Percentiles rank a stretch among this genome's conserved stretches.
phyloP scores from a whole-genome alignment of 2,113 vertebrate species.

The Theristicus caerulescens region DNA sequence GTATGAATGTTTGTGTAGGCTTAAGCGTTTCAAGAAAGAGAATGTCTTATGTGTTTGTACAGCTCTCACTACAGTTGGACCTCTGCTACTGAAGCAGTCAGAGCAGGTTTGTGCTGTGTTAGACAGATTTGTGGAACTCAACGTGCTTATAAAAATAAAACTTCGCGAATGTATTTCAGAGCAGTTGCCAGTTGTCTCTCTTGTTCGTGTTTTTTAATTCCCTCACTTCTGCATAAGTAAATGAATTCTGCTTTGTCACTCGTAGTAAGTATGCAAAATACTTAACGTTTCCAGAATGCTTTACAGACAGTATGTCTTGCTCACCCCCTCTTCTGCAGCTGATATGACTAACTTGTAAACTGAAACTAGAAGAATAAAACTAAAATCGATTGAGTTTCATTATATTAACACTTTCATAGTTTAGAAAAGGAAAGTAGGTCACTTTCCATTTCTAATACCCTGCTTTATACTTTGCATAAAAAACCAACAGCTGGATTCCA shows the following conservation, averaged over 20 bases:
- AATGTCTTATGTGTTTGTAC: not conserved
- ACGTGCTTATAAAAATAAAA: not conserved
- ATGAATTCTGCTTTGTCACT: not conserved
- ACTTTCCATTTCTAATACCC: constrained; percentile 27
- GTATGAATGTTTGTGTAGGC: not conserved
- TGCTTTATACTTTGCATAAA: not conserved
- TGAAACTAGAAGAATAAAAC: constrained; percentile 21
- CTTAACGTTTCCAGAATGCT: not conserved
- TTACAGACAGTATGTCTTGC: not conserved
- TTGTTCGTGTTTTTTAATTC: not conserved
- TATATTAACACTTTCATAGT: not conserved
- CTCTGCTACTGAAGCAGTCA: not conserved
- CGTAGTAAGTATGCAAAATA: not conserved
- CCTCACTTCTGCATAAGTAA: not conserved
- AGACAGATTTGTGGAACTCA: not conserved
- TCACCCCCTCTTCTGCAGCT: not conserved
- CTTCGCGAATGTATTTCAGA: not conserved
- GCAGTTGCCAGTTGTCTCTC: not conserved
- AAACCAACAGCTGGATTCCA: not conserved
- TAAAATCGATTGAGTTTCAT: not conserved
- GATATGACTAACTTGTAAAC: not conserved
- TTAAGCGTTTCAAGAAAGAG: not conserved
- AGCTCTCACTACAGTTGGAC: not conserved
- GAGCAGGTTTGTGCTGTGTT: not conserved
- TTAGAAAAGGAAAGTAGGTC: constrained; percentile 29